Conservation (phyloP, 2,797 vertebrate genomes). For the Thripadectes ignobilis region DNA sequence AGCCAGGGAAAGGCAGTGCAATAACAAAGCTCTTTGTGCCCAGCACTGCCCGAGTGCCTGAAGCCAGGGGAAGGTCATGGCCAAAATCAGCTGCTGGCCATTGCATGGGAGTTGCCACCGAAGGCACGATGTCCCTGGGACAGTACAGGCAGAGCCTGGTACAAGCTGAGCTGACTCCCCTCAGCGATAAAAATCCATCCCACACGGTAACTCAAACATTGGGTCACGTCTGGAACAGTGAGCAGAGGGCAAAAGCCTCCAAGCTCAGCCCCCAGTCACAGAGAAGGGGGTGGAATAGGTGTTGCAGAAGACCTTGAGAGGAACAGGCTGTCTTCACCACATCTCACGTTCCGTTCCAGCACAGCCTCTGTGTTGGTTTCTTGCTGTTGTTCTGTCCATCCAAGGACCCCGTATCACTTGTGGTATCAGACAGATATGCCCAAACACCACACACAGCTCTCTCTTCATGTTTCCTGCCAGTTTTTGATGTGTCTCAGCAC, state of each 20-base stretch:
- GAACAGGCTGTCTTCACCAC: not conserved
- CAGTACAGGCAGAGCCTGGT: not conserved
- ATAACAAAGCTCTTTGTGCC: slow-evolving; percentile 3
- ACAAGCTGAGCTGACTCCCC: not conserved
- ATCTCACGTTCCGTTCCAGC: not conserved
- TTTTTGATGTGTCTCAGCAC: not conserved
- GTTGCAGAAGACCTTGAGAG: not conserved
- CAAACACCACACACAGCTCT: not conserved
- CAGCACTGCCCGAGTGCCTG: not conserved
- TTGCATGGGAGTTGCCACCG: not conserved
- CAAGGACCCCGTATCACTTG: fast-evolving
- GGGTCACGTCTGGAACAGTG: not conserved
- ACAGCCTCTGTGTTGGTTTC: not conserved
- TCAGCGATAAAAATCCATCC: not conserved
- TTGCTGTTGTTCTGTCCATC: not conserved
- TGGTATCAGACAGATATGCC: not conserved
- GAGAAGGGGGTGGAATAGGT: not conserved
- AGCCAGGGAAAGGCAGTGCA: not conserved
- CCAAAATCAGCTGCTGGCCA: not conserved
- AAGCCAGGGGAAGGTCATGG: not conserved
- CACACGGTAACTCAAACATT: fast-evolving
- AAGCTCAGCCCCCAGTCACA: not conserved
- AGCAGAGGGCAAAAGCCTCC: not conserved
- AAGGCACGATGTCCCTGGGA: not conserved
- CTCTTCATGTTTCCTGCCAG: not conserved